Evolutionary conservation across 2,113 vertebrate genomes (phyloP), one percentile per base, ranked within the genome.

Genomic region (Carassius gibelio): DNA sequence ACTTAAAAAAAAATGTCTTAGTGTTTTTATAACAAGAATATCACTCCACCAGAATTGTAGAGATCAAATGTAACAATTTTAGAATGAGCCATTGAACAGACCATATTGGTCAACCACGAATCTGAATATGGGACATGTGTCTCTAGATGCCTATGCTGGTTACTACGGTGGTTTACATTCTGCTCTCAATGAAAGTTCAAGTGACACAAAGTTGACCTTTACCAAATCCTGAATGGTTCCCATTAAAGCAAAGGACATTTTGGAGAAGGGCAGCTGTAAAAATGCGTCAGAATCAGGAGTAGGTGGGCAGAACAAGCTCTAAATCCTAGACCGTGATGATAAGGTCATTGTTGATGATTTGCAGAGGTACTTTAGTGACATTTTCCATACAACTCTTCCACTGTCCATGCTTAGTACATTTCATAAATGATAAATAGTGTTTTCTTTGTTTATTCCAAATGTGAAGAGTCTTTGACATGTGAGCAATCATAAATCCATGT

Each of bases 161-260:
- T 30, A 75, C 14, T 17, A 15, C 21, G 8, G 11, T 64, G n/a
- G 78, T 81, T 81, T 81, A 81, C 61, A 30, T 23, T 42, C 42
- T 21, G n/a, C 23, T 48, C 38, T 8, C 38, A 26, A 26, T 81
- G 38, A 48, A 50, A 81, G 38, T 81, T 66, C 42, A 48, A 48
- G 78, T 66, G 42, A 81, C 78, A 80, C 61, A 81, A 5, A 30
- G 42, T 66, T 81, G 78, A 81, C 78, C 78, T 81, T 81, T 81
- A 81, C 38, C 38, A 66, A 66, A 81, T 50, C 23, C 23, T 81
- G 78, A 81, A 81, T 66, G 59, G 61, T 42, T 66, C 61, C 45
- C 78, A 81, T 81, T 66, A 66, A 66, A 62, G 59, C 21, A 48
- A 80, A 34, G 61, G 61, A 66, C 78, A 81, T 81, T 50, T 81